Conservation (phyloP, 2,888 invertebrate species). For the Mylabris sibirica region DNA sequence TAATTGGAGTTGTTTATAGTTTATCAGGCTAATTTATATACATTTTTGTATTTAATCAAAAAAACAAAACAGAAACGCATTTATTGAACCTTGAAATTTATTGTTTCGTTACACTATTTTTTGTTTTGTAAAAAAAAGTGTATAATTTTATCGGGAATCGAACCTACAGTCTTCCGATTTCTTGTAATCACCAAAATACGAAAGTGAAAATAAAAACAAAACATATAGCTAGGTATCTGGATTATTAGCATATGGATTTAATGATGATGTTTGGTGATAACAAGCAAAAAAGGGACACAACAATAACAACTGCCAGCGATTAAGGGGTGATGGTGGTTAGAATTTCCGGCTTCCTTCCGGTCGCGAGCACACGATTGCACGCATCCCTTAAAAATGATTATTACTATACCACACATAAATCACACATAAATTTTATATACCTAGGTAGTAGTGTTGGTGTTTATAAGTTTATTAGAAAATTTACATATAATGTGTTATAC, state of each 20-base stretch:
- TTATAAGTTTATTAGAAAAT: neutral
- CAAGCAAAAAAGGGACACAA: neutral
- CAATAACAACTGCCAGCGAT: neutral
- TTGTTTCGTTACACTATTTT: too few species aligned
- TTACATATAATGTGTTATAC: neutral
- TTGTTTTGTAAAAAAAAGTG: too few species aligned
- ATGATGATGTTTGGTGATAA: constrained; percentile 4
- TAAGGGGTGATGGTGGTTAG: neutral
- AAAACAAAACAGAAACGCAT: too few species aligned
- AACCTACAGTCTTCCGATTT: too few species aligned
- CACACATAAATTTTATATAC: constrained; percentile 1
- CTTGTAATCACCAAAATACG: too few species aligned
- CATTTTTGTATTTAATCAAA: neutral
- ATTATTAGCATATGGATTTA: neutral
- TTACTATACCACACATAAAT: neutral
- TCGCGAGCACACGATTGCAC: neutral
- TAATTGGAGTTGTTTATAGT: neutral
- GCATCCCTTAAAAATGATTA: neutral
- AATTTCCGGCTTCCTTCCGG: constrained; percentile 12
- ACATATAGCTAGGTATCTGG: too few species aligned
- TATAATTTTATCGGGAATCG: too few species aligned
- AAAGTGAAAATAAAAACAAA: neutral
- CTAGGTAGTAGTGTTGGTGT: too few species aligned
- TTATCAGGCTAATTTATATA: neutral
- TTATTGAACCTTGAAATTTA: too few species aligned